A percentile compares a stretch with the other conserved stretches of the same genome.
phyloP scores from a whole-genome alignment of 1,140 invertebrate genomes.

The Drosophila ironensis region DNA sequence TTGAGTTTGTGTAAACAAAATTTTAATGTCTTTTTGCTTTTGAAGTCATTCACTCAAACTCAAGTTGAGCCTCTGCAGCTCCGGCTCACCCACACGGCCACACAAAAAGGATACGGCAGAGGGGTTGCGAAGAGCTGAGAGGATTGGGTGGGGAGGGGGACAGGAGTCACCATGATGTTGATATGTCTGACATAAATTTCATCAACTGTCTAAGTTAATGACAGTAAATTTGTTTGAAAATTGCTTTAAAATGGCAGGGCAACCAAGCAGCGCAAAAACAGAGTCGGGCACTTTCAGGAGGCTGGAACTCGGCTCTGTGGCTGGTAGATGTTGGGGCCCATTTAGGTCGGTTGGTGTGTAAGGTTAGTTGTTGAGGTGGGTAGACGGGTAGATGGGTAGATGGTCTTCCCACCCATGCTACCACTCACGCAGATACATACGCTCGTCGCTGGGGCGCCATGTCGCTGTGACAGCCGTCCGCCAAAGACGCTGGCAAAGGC shows the following conservation, averaged over 20 bases:
- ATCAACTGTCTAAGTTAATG: conserved; percentile 81
- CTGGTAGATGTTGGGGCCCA: conserved; percentile 12
- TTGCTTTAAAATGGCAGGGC: conserved; percentile 80
- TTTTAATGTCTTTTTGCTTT: conserved; percentile 80
- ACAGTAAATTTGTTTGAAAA: conserved; percentile 81
- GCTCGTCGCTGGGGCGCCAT: conserved; percentile 53
- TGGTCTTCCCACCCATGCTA: neutral
- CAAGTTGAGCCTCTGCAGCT: conserved; percentile 45
- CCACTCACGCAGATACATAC: conserved; percentile 8
- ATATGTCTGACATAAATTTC: conserved; percentile 80
- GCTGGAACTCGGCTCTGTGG: neutral
- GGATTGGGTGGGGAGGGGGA: neutral
- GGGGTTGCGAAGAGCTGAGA: neutral
- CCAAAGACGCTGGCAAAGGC: conserved; percentile 58
- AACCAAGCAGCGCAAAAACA: conserved; percentile 74
- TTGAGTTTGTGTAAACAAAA: conserved; percentile 80
- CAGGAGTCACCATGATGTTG: conserved; percentile 63
- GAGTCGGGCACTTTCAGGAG: conserved; percentile 16
- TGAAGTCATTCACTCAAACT: conserved; percentile 80
- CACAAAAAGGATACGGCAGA: conserved; percentile 42
- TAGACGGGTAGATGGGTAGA: conserved; percentile 4
- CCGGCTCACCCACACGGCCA: conserved; percentile 30
- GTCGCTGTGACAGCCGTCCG: conserved; percentile 71
- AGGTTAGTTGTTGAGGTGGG: conserved; percentile 61
- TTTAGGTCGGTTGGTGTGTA: too few species aligned